Percentiles rank a stretch among this genome's conserved stretches.
Conservation (phyloP, 2,888 invertebrate species). For the Anarsia innoxiella region DNA sequence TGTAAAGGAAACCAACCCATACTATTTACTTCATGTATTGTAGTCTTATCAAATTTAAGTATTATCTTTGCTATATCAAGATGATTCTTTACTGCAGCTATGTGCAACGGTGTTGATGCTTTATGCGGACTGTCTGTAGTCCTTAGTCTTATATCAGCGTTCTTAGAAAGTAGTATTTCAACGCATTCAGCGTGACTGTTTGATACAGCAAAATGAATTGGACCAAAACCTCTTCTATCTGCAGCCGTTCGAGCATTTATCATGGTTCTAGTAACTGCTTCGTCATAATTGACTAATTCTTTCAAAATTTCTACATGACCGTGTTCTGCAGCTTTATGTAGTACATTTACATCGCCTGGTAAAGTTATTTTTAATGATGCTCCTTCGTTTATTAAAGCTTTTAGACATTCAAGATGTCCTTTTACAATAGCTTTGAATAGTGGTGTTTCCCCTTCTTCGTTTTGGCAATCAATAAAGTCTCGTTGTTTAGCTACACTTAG, state of each 20-base stretch:
- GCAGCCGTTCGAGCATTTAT: constrained; percentile 49
- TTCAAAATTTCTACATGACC: constrained; percentile 72
- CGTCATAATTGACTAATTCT: constrained; percentile 60
- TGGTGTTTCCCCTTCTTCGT: constrained; percentile 65
- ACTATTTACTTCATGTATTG: constrained; percentile 57
- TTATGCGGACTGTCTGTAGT: constrained; percentile 57
- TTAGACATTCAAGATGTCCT: constrained; percentile 56
- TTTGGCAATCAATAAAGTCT: constrained; percentile 61
- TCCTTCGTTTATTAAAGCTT: constrained; percentile 58
- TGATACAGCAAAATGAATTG: constrained; percentile 72
- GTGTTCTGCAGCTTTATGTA: constrained; percentile 76
- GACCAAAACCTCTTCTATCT: constrained; percentile 59
- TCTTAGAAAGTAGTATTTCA: constrained; percentile 52
- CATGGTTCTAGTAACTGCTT: constrained; percentile 39
- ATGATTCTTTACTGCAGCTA: constrained; percentile 56
- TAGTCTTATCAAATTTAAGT: constrained; percentile 50
- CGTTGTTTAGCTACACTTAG: constrained; percentile 62
- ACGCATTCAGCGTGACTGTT: constrained; percentile 67
- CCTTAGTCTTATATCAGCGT: constrained; percentile 57
- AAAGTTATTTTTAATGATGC: constrained; percentile 57
- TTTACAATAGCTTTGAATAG: constrained; percentile 60
- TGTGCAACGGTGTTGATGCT: constrained; percentile 55
- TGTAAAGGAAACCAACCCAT: constrained; percentile 58
- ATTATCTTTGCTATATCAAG: constrained; percentile 49
- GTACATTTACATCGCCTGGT: constrained; percentile 66